Conservation (phyloP, 1,140 invertebrate genomes). For the Globodera rostochiensis region DNA sequence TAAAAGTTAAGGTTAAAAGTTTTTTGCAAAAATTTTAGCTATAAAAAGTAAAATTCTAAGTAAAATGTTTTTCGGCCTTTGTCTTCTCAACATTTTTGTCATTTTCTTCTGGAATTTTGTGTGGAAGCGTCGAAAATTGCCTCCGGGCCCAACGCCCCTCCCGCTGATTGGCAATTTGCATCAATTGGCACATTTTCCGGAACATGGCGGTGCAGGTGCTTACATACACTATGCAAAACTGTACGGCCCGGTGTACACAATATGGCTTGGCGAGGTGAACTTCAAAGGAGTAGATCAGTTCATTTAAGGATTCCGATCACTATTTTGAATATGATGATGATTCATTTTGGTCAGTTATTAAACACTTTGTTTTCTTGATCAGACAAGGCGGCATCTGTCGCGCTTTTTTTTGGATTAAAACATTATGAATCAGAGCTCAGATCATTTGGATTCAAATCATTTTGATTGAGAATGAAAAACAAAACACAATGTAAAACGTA, state of each 20-base stretch:
- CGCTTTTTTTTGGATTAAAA: no score
- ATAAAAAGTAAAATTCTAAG: no score
- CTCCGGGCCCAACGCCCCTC: conserved; percentile 17
- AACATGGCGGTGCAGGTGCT: conserved; percentile 10
- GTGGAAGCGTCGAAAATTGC: conserved; percentile 22
- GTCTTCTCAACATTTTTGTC: conserved; percentile 7
- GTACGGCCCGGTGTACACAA: conserved; percentile 24
- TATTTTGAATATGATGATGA: no score
- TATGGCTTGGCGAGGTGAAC: conserved; percentile 27
- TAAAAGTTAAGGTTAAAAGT: no score
- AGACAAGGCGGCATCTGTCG: no score
- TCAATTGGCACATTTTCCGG: neutral
- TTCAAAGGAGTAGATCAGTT: neutral
- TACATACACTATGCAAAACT: conserved; percentile 2
- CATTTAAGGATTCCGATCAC: neutral
- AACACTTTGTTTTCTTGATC: no score
- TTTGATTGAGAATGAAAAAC: no score
- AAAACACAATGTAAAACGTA: neutral
- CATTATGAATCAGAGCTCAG: no score
- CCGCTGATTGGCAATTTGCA: conserved; percentile 28
- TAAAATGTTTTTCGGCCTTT: conserved; percentile 13
- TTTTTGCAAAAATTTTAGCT: no score
- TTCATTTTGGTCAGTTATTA: no score
- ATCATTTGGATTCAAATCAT: no score
- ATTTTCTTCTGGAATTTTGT: conserved; percentile 28